A percentile compares a stretch with the other conserved stretches of the same genome.
These are phyloP conservation scores for Eidolon dupreanum DNA, from an alignment of 2,797 vertebrate genomes.

Conservation along the genomic window DNA sequence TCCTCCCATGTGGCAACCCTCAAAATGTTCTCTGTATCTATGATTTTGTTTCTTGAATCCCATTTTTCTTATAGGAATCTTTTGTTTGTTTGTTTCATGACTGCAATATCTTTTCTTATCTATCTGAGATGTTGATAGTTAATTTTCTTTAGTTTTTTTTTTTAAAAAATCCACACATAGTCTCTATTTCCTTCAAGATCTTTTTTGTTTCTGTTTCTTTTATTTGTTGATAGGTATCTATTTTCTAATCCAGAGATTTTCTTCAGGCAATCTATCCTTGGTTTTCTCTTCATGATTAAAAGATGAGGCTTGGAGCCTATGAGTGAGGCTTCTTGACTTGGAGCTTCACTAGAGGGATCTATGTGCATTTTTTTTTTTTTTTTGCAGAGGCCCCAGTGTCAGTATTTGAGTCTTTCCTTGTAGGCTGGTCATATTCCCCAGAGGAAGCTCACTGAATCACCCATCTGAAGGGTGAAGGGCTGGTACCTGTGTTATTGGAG, in stretches of 20 bases:
- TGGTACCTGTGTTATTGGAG: background rate
- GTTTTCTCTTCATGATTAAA: background rate
- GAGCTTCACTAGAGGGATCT: background rate
- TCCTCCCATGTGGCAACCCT: too few species aligned
- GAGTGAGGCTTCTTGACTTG: background rate
- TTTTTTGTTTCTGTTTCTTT: background rate
- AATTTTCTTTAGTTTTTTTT: background rate
- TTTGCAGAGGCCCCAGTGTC: background rate
- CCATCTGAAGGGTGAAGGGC: background rate
- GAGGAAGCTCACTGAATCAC: background rate
- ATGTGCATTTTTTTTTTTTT: background rate
- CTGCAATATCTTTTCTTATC: background rate
- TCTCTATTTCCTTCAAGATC: background rate
- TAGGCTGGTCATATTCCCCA: background rate
- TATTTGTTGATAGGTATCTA: background rate
- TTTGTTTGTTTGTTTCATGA: background rate
- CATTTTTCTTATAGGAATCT: background rate
- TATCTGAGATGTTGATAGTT: background rate
- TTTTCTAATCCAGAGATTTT: background rate
- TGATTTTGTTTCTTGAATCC: background rate
- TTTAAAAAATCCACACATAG: background rate
- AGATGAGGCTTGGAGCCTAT: background rate
- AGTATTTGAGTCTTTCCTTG: background rate
- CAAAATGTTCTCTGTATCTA: too few species aligned
- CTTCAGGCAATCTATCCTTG: background rate